Conservation (phyloP, 1,140 invertebrate species). For the Diplogasteroides magnus region DNA sequence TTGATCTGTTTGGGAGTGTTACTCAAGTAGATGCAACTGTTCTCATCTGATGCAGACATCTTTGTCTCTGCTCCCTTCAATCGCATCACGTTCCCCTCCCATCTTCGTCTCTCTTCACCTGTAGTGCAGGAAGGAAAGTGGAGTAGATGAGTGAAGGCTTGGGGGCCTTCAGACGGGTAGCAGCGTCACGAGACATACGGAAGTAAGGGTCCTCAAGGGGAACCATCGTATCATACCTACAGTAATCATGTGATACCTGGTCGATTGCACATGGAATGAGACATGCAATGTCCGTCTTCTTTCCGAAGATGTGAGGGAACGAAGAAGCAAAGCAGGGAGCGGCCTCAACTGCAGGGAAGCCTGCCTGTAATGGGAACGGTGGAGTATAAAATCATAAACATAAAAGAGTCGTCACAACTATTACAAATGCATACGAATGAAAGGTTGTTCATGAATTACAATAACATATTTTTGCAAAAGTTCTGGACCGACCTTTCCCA, state of each 20-base stretch:
- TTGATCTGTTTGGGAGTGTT: constrained; percentile 95
- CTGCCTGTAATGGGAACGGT: no score
- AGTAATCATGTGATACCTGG: constrained; percentile 69
- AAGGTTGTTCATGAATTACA: no score
- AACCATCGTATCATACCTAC: no score
- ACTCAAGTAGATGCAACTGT: constrained; percentile 86
- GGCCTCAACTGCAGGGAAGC: constrained; percentile 91
- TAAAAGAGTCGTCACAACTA: neutral
- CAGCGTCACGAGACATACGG: constrained; percentile 93
- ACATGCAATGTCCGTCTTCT: constrained; percentile 75
- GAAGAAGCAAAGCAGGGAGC: constrained; percentile 85
- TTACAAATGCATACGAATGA: neutral
- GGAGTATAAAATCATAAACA: neutral
- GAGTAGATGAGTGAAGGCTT: constrained; percentile 92
- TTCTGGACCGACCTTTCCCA: constrained; percentile 82
- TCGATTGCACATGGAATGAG: constrained; percentile 98
- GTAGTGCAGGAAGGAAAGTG: constrained; percentile 84
- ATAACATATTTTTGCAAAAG: no score
- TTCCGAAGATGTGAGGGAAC: constrained; percentile 89
- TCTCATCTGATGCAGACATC: constrained; percentile 92
- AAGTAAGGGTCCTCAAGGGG: constrained; percentile 82
- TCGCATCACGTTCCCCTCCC: neutral
- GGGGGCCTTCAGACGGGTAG: constrained; percentile 74
- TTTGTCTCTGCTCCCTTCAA: constrained; percentile 87
- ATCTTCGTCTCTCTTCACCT: constrained; percentile 3